phyloP scores from a whole-genome alignment of 2,113 vertebrate genomes.

The Cercocebus atys region DNA sequence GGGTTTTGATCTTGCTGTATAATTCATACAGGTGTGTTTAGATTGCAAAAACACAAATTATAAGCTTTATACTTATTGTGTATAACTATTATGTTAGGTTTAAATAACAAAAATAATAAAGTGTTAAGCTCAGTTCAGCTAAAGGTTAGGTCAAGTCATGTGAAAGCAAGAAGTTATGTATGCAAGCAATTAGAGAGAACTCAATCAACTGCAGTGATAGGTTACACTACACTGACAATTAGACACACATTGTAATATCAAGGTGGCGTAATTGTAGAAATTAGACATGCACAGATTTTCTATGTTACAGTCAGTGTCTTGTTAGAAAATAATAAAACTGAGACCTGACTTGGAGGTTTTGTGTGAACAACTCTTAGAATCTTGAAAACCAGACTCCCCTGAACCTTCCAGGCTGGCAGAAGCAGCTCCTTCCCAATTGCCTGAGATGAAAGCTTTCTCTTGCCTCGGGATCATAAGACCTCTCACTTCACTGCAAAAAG shows the following conservation, averaged over 20 bases:
- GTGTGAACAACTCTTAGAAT: neutral
- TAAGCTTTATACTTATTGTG: neutral
- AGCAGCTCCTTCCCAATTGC: neutral
- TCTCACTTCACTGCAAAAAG: neutral
- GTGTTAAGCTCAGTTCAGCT: too few relatives aligned
- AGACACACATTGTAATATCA: neutral
- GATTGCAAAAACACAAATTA: neutral
- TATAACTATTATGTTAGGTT: neutral
- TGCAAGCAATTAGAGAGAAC: neutral
- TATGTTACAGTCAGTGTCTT: neutral
- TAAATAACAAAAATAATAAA: neutral
- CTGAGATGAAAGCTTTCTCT: neutral
- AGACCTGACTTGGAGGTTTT: neutral
- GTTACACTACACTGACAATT: neutral
- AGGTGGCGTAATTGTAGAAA: neutral
- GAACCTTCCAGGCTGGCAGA: neutral
- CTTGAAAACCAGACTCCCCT: neutral
- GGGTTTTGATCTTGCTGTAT: neutral
- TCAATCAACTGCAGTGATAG: neutral
- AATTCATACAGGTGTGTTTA: neutral
- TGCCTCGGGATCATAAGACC: neutral
- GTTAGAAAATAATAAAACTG: neutral
- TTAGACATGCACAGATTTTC: neutral
- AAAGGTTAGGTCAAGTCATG: neutral
- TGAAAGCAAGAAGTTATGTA: neutral